Percentiles rank a stretch among this genome's conserved stretches.
phyloP scores from a whole-genome alignment of 2,797 vertebrate species.

The Gobionotothen gibberifrons region DNA sequence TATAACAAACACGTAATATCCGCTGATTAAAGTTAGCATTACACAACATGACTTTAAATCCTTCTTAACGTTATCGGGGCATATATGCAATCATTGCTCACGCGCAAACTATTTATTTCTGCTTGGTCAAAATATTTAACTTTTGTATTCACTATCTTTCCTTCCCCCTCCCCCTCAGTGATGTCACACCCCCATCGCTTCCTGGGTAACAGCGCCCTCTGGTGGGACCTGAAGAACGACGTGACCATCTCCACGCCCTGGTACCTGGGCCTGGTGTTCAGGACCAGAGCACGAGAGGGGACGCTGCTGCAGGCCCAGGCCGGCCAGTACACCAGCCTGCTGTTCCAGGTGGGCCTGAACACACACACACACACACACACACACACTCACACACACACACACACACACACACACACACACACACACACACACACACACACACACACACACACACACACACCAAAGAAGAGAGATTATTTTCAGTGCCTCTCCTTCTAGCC shows the following conservation, averaged over 20 bases:
- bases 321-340: constrained; percentile 91
- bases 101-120: neutral
- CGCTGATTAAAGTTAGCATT: too few relatives aligned
- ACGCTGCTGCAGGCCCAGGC: constrained; percentile 93
- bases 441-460: neutral
- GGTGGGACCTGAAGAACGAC: constrained; percentile 96
- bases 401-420: neutral
- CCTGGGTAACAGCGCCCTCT: constrained; percentile 91
- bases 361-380: neutral
- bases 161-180: constrained; percentile 77
- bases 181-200: constrained; percentile 95
- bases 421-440: neutral
- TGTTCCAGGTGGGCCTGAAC: constrained; percentile 89
- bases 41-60: too few relatives aligned
- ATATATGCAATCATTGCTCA: too few relatives aligned
- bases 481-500: neutral
- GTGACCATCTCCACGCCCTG: constrained; percentile 93
- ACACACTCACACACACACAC: neutral
- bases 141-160: neutral
- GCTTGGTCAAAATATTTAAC: neutral
- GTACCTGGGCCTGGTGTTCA: constrained; percentile 95
- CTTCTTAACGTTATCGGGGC: too few relatives aligned
- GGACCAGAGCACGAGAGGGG: constrained; percentile 89
- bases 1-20: too few relatives aligned
- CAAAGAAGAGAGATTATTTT: neutral